Conservation (phyloP, 2,797 vertebrate genomes). For the Myripristis jacobus region DNA sequence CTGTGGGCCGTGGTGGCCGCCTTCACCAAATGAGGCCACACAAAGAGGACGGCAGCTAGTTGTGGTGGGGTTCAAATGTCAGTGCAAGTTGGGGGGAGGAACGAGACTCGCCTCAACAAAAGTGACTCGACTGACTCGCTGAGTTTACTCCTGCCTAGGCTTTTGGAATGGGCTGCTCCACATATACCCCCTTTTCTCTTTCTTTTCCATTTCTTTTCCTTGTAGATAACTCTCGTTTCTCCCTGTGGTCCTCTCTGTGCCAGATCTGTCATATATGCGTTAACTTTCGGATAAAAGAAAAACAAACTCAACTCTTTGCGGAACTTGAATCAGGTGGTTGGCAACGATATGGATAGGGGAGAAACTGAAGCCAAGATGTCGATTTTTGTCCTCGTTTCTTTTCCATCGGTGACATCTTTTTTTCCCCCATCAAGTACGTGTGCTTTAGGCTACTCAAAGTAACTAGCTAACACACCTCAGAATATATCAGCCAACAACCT, state of each 20-base stretch:
- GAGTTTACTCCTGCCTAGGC: conserved; percentile 37
- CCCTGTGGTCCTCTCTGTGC: conserved; percentile 15
- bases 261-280: conserved; percentile 41
- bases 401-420: conserved; percentile 17
- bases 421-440: conserved; percentile 9
- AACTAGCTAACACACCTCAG: conserved; percentile 23
- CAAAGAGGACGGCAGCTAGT: conserved; percentile 4
- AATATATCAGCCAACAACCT: conserved; percentile 14
- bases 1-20: conserved; percentile 95
- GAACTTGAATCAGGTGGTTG: conserved; percentile 25
- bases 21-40: conserved; percentile 91
- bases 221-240: conserved; percentile 49
- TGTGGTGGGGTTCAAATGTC: conserved; percentile 18
- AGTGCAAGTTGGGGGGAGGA: conserved; percentile 32
- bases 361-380: conserved; percentile 13
- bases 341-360: background rate
- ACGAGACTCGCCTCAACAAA: conserved; percentile 16
- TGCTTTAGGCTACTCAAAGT: conserved; percentile 16
- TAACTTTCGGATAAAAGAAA: conserved; percentile 47
- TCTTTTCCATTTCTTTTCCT: conserved; percentile 33
- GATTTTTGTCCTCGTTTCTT: conserved; percentile 15
- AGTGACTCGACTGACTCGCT: conserved; percentile 39
- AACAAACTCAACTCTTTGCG: conserved; percentile 32
- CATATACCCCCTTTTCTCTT: conserved; percentile 1
- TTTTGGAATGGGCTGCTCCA: conserved; percentile 47